Conservation (phyloP, 2,888 invertebrate species). For the Monopis laevigella region DNA sequence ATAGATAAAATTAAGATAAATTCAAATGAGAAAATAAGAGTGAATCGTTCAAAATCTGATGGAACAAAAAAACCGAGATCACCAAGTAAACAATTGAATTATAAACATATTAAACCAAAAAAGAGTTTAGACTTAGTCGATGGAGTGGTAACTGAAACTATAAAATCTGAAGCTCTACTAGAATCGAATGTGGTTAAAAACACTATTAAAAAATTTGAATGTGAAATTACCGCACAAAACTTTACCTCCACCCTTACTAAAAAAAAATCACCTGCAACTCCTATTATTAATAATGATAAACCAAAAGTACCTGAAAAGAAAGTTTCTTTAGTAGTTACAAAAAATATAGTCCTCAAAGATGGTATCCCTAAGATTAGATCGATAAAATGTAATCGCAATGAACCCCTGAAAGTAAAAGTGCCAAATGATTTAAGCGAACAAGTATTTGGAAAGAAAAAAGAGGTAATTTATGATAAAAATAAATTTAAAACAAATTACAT, state of each 20-base stretch:
- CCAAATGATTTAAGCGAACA: conserved; percentile 8
- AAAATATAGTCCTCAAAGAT: conserved; percentile 61
- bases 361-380: conserved; percentile 61
- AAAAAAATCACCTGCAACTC: conserved; percentile 35
- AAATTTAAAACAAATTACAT: conserved; percentile 58
- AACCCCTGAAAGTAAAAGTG: conserved; percentile 26
- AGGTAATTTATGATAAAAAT: conserved; percentile 48
- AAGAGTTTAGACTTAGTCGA: conserved; percentile 52
- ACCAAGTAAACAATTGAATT: conserved; percentile 47
- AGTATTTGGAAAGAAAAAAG: conserved; percentile 31
- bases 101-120: conserved; percentile 41
- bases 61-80: conserved; percentile 51
- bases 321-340: conserved; percentile 58
- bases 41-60: conserved; percentile 57
- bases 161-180: conserved; percentile 24
- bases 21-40: conserved; percentile 37
- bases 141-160: conserved; percentile 31
- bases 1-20: conserved; percentile 47
- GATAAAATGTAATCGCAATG: conserved; percentile 36
- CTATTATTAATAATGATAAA: conserved; percentile 57
- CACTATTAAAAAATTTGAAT: conserved; percentile 59
- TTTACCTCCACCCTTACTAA: conserved; percentile 40
- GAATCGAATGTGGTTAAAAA: conserved; percentile 47
- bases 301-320: conserved; percentile 71
- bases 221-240: conserved; percentile 49